phyloP scores from a whole-genome alignment of 2,888 invertebrate species.

The Byasa hedistus region DNA sequence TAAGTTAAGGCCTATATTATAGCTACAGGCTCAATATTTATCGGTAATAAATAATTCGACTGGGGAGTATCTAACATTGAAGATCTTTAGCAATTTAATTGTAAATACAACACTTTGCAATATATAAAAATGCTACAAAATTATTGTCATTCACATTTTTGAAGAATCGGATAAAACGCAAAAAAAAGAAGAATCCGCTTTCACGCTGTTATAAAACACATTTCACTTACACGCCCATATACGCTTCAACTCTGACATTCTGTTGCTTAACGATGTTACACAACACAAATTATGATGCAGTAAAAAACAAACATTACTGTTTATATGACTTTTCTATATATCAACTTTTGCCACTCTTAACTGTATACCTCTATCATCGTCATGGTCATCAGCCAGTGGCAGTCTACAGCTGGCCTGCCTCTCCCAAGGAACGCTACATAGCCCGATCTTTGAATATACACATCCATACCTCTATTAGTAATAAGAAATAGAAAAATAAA shows the following conservation, averaged over 20 bases:
- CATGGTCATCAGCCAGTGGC: too few species aligned
- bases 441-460: too few species aligned
- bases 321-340: neutral
- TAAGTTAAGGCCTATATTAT: too few species aligned
- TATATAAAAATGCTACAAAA: neutral
- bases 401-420: too few species aligned
- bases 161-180: neutral
- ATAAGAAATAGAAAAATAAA: too few species aligned
- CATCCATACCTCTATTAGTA: too few species aligned
- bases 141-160: neutral
- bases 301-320: neutral
- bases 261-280: neutral
- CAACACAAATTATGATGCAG: neutral
- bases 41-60: too few species aligned
- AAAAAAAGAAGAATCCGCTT: conserved; percentile 16
- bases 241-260: neutral
- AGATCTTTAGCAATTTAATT: too few species aligned
- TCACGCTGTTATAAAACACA: conserved; percentile 6
- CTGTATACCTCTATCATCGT: too few species aligned
- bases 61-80: too few species aligned
- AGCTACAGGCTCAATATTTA: too few species aligned
- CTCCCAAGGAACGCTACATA: too few species aligned
- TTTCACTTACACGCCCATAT: conserved; percentile 1
- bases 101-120: neutral
- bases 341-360: neutral